Evolutionary conservation across 2,113 vertebrate species (phyloP), one percentile per base, ranked within the genome.

Genomic region (Chionis minor): DNA sequence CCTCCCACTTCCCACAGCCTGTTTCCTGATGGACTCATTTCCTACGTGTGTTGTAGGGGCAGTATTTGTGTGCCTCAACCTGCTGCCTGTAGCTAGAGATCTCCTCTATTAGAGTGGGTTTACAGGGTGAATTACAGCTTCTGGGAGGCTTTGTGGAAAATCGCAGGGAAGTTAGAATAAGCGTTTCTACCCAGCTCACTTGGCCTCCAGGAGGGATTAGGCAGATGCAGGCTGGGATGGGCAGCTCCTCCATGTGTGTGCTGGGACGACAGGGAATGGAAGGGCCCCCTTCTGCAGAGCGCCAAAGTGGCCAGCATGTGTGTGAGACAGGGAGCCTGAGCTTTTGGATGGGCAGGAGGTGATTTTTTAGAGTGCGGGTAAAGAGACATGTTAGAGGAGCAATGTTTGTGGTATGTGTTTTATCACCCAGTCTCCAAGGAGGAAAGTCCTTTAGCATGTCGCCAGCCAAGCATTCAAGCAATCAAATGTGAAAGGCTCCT

Each of bases 81-180:
- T 65, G 59, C 63, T 81, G 49, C 63, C 65, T 89, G 2, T 45
- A 81, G 55, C 77, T 83, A 58, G 58, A 66, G 35, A 65, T 72
- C 66, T 91, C 52, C n/a, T 85, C 59, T 67, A 5, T 70, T 71
- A 30, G 4, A 47, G 56, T 59, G 73, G 42, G 47, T 92, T 92
- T 95, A 70, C 19, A 80, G 58, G 49, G 73, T 92, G 54, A 94
- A 73, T 79, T 85, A 71, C 35, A 69, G 72, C 47, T 92, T 93
- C 70, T 82, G 59, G n/a, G 42, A 86, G 62, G 80, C 59, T 93
- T 78, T 78, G 65, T 80, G 52, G 66, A 75, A 91, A 85, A 83
- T 49, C 3, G 2, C 21, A 63, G 26, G 70, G 63, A 86, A 52
- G 33, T 81, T 65, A 65, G 62, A 55, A 7, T 54, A 59, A 62